Conservation (phyloP, 2,797 vertebrate species). For the Rhinophrynus dorsalis region DNA sequence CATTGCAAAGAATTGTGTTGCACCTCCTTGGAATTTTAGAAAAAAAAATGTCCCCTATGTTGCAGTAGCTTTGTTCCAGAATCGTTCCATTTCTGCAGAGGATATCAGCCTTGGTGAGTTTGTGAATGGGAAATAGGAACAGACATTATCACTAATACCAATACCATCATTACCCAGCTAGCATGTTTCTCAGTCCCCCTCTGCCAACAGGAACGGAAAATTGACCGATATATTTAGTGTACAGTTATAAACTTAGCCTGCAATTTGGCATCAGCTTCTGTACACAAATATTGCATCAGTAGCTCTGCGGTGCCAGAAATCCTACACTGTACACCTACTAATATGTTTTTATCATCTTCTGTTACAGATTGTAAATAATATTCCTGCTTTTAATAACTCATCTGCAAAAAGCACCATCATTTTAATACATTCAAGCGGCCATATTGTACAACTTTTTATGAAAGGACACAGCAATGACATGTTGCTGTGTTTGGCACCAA, state of each 20-base stretch:
- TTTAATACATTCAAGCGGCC: background rate
- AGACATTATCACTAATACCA: slow-evolving; percentile 23
- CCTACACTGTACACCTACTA: slow-evolving; percentile 69
- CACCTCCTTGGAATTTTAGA: too few relatives aligned
- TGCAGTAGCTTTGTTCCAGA: too few relatives aligned
- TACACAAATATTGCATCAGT: slow-evolving; percentile 66
- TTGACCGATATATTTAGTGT: slow-evolving; percentile 31
- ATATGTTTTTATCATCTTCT: slow-evolving; percentile 60
- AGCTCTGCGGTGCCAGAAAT: slow-evolving; percentile 75
- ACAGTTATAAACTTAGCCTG: slow-evolving; percentile 54
- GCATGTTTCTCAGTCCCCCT: slow-evolving; percentile 27
- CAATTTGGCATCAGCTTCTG: slow-evolving; percentile 59
- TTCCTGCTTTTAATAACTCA: background rate
- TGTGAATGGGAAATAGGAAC: slow-evolving; percentile 4
- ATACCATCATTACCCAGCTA: slow-evolving; percentile 27
- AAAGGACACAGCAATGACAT: background rate
- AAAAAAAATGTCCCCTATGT: too few relatives aligned
- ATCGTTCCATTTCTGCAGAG: too few relatives aligned
- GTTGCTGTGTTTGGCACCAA: background rate
- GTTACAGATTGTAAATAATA: slow-evolving; percentile 26
- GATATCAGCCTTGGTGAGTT: slow-evolving; percentile 1
- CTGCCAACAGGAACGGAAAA: slow-evolving; percentile 13
- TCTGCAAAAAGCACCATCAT: background rate
- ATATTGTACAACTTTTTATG: background rate
- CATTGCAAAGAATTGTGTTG: too few relatives aligned